phyloP scores from a whole-genome alignment of 2,113 vertebrate species.

The Notiomystis cincta region DNA sequence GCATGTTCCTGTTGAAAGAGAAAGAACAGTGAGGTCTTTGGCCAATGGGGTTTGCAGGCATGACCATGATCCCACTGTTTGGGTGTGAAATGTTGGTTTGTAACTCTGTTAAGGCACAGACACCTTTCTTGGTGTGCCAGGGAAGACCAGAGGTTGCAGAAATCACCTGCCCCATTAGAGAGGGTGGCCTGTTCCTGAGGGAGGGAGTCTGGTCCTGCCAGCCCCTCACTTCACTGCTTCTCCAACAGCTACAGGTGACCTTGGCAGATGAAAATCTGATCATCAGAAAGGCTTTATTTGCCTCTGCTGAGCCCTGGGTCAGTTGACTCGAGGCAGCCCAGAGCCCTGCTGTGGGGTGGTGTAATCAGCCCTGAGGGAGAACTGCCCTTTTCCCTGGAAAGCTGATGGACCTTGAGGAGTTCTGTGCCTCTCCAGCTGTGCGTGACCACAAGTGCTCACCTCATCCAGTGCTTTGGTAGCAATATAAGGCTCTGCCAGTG shows the following conservation, averaged over 20 bases:
- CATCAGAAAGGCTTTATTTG: neutral
- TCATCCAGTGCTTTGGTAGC: neutral
- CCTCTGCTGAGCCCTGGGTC: neutral
- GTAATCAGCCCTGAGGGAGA: neutral
- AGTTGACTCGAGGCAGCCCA: neutral
- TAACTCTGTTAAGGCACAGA: neutral
- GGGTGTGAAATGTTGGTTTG: neutral
- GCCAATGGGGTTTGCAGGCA: neutral
- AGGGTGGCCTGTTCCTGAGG: rapidly evolving
- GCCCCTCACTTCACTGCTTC: neutral
- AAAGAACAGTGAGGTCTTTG: neutral
- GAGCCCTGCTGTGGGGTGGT: neutral
- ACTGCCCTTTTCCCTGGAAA: neutral
- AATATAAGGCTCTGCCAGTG: neutral
- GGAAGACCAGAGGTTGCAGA: neutral
- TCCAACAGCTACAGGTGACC: neutral
- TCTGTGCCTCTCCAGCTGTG: neutral
- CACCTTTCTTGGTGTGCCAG: neutral
- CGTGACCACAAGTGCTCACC: neutral
- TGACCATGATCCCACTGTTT: neutral
- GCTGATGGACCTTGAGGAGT: neutral
- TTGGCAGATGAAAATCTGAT: neutral
- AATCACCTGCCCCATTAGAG: neutral
- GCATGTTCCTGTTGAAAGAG: neutral
- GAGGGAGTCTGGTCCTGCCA: neutral